Evolutionary conservation across 2,797 vertebrate species (phyloP).

Genomic region (Loriculus beryllinus): DNA sequence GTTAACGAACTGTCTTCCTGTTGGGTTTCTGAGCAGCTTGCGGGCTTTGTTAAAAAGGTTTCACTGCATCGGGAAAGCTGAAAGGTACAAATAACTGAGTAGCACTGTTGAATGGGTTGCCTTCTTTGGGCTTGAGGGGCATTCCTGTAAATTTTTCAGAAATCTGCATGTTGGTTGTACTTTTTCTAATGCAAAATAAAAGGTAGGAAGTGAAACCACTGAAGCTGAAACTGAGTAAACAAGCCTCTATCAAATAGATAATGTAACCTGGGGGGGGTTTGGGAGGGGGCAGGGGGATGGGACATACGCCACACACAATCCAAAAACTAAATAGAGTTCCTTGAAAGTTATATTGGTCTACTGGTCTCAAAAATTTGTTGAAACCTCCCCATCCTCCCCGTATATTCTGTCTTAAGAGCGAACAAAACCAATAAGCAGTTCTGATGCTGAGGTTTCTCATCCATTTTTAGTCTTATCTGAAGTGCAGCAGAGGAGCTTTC

Average conservation of each 20-base stretch:
- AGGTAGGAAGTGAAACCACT: not conserved
- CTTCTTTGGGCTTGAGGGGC: not conserved
- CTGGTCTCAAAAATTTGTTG: not conserved
- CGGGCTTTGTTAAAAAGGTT: not conserved
- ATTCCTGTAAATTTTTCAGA: not conserved
- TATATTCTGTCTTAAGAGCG: not conserved
- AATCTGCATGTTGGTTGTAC: not conserved
- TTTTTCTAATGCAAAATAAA: not conserved
- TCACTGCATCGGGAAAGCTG: not conserved
- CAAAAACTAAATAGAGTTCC: not conserved
- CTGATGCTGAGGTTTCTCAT: not conserved
- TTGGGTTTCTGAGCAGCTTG: not conserved
- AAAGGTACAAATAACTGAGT: not conserved
- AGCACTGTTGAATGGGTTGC: not conserved
- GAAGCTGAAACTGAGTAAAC: not conserved
- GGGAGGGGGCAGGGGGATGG: too few species aligned
- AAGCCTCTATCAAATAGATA: not conserved
- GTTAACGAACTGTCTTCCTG: not conserved
- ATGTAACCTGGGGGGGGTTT: not conserved
- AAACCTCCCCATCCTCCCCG: not conserved
- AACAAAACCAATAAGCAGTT: not conserved
- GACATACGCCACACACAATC: not conserved
- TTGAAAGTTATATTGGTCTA: not conserved
- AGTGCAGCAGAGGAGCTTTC: not conserved
- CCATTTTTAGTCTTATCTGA: not conserved